Evolutionary conservation across 2,113 vertebrate genomes (phyloP), one percentile per base, ranked within the genome.

Genomic region (Erythrocercus mccallii): DNA sequence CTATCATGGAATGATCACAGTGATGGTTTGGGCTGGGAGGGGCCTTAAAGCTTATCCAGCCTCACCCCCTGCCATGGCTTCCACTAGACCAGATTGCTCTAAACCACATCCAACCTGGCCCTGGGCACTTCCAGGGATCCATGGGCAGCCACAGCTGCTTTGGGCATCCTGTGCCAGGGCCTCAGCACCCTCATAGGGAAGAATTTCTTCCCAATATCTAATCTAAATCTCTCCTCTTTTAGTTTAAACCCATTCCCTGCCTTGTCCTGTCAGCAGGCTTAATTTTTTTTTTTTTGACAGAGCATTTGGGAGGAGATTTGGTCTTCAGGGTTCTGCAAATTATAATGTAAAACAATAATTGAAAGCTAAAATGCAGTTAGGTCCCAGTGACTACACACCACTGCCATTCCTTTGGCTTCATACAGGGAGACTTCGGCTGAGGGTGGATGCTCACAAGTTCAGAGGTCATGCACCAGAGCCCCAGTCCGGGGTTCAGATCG

Each of bases 401-500:
- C 8, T 27, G 25, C 10, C 2, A 3, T 61, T 47, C 22, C 20
- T 78, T 40, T 13, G 54, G 38, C 54, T 62, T 56, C 27, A 0
- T 1, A 5, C 4, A 27, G 33, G 20, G 3, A 4, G 20, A 6
- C 25, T n/a, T 44, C 27, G 22, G 53, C 68, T 35, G 14, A 44
- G 54, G 22, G 5, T 6, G 11, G 79, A 13, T 13, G 2, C 8
- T 48, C 31, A 11, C 21, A 10, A 7, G 28, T 1, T 11, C 68
- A 40, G 51, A 42, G 20, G 9, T 57, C 5, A 1, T 51, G 25
- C n/a, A 21, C 15, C 22, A 5, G 64, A 51, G 19, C 30, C 42
- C 9, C 8, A 2, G 12, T 6, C 4, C 0, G 1, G 17, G 47
- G 8, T 9, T 62, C 3, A 11, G n/a, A 21, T 53, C 1, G 1